These are phyloP conservation scores for Zaprionus tsacasi DNA, from an alignment of 1,140 invertebrate genomes.

Conservation along the genomic window DNA sequence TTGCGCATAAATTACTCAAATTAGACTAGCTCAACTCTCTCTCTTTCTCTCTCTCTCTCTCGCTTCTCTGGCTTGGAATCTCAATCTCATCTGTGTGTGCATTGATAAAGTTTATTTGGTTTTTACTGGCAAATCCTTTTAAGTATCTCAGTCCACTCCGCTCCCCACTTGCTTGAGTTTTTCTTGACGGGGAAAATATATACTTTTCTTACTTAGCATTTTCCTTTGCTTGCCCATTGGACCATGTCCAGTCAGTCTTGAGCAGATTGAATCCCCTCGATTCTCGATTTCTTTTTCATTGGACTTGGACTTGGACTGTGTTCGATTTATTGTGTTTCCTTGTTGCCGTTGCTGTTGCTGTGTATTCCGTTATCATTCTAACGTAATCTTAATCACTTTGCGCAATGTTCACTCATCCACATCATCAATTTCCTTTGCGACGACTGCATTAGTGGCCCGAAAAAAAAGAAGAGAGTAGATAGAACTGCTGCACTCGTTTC, in stretches of 20 bases:
- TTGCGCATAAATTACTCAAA: slow-evolving; percentile 9
- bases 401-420: slow-evolving; percentile 83
- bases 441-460: slow-evolving; percentile 58
- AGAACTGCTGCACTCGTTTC: slow-evolving; percentile 23
- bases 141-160: not conserved
- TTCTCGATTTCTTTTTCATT: slow-evolving; percentile 17
- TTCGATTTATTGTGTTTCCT: slow-evolving; percentile 51
- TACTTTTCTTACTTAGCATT: slow-evolving; percentile 29
- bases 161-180: not conserved
- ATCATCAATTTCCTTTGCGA: slow-evolving; percentile 81
- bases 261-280: not conserved
- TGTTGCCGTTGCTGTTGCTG: slow-evolving; percentile 10
- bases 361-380: slow-evolving; percentile 67
- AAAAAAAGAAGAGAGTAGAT: slow-evolving; percentile 15
- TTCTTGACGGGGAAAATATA: not conserved
- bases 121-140: slow-evolving; percentile 21
- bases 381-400: slow-evolving; percentile 84
- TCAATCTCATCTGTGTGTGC: not conserved
- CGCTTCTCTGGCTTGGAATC: not conserved
- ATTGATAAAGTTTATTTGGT: slow-evolving; percentile 12
- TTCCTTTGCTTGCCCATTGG: slow-evolving; percentile 37
- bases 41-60: too few species aligned
- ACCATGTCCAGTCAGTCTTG: slow-evolving; percentile 20
- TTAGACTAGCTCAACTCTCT: slow-evolving; percentile 20
- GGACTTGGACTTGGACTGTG: not conserved